Conservation (phyloP, 1,140 invertebrate species). For the Bombus haemorrhoidalis region DNA sequence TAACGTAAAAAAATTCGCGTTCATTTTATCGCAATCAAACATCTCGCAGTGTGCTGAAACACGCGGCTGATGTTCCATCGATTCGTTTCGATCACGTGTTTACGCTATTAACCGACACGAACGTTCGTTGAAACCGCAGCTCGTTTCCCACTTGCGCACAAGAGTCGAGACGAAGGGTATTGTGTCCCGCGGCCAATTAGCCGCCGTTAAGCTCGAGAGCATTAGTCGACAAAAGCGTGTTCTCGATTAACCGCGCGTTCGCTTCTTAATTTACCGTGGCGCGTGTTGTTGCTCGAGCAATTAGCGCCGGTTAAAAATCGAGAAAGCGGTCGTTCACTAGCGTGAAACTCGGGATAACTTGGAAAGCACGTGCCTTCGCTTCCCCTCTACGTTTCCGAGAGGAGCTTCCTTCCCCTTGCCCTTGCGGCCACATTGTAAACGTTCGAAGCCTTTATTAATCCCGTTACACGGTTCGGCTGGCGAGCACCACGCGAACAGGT, state of each 20-base stretch:
- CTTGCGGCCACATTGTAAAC: conserved; percentile 56
- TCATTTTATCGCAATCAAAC: conserved; percentile 25
- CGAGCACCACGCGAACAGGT: conserved; percentile 54
- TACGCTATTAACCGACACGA: not conserved
- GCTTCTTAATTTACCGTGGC: conserved; percentile 58
- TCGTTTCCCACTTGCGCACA: not conserved
- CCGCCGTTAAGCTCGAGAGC: conserved; percentile 18
- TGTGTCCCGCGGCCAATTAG: conserved; percentile 62
- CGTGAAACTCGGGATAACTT: not conserved
- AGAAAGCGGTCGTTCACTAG: not conserved
- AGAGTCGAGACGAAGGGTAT: conserved; percentile 26
- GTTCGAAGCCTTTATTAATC: conserved; percentile 74
- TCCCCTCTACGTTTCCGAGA: not conserved
- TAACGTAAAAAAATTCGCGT: not conserved
- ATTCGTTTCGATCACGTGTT: not conserved
- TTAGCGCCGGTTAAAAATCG: conserved; percentile 38
- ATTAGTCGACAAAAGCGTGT: conserved; percentile 32
- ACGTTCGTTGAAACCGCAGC: conserved; percentile 35
- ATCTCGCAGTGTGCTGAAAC: not conserved
- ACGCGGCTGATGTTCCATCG: not conserved
- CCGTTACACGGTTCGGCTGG: conserved; percentile 67
- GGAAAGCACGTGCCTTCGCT: conserved; percentile 35
- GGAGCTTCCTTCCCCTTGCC: not conserved
- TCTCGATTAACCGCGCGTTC: conserved; percentile 45
- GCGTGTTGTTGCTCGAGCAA: conserved; percentile 38